Base-by-base conservation (phyloP, 2,113 vertebrate genomes). In the Typhlomys cinereus region DNA sequence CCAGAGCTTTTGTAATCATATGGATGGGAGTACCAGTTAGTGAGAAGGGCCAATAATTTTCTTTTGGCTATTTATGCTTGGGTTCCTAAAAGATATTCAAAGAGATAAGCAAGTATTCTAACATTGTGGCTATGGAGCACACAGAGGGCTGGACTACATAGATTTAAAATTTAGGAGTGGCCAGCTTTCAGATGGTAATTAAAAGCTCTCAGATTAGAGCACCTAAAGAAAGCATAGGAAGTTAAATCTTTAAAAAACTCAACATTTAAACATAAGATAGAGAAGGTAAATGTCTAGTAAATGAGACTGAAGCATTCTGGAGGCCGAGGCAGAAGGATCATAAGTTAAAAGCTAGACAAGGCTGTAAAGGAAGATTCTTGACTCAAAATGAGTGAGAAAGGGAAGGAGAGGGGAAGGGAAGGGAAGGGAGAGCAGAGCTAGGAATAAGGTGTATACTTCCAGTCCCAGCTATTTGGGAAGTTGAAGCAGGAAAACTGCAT, bases 71-170 rank as follows among this genome's bases (percentile, higher is more conserved):
- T 61, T n/a, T 61, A 46, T 87, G 21, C 25, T 86, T 64, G 46
- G 44, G 52, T 62, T 4, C 44, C 66, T 83, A 80, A 80, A 36
- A 76, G 17, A 59, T 25, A 90, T 39, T 39, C 25, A 90, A 69
- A 59, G 27, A 52, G 23, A 29, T 67, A 67, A 85, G 71, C 8
- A 78, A 41, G 17, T 27, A 90, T 48, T 85, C 39, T 83, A 44
- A 88, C 29, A 73, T 23, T 29, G 44, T 57, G 31, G 86, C 83
- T 83, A 44, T 94, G 62, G 67, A 89, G 87, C 61, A 92, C 1
- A 89, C 23, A 75, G 10, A 31, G 23, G 57, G 23, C n/a, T n/a
- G n/a, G n/a, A n/a, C n/a, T n/a, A n/a, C n/a, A n/a, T n/a, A n/a
- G 12, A 36, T 81, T 71, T 73, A 80, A 70, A 95, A 88, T 13